phyloP scores from a whole-genome alignment of 2,888 invertebrate species.

The Catocala nupta region DNA sequence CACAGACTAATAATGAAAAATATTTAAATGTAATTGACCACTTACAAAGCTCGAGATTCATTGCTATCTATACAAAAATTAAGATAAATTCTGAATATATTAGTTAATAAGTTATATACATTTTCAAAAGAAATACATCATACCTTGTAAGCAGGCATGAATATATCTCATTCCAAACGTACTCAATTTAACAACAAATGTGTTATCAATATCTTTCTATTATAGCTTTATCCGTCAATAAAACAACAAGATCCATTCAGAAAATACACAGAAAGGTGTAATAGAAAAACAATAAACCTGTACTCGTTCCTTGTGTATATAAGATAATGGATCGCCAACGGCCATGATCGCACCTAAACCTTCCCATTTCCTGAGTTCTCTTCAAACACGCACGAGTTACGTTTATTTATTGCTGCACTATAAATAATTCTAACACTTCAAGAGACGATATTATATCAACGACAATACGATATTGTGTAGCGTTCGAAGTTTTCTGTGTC shows the following conservation, averaged over 20 bases:
- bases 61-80: too few species aligned
- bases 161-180: too few species aligned
- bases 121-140: too few species aligned
- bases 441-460: slow-evolving; percentile 7
- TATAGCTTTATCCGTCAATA: too few species aligned
- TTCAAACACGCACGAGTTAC: slow-evolving; percentile 37
- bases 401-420: slow-evolving; percentile 36
- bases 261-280: not conserved
- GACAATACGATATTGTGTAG: not conserved
- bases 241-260: not conserved
- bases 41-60: too few species aligned
- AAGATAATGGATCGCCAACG: slow-evolving; percentile 44
- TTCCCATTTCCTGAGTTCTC: slow-evolving; percentile 42
- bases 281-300: not conserved
- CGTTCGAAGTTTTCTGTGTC: not conserved
- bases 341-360: slow-evolving; percentile 38
- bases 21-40: too few species aligned
- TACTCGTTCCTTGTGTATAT: slow-evolving; percentile 29
- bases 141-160: too few species aligned
- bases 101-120: too few species aligned
- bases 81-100: too few species aligned
- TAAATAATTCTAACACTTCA: slow-evolving; percentile 43
- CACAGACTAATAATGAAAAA: too few species aligned
- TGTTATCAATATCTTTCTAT: too few species aligned
- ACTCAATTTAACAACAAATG: too few species aligned